phyloP scores from a whole-genome alignment of 2,113 vertebrate species.

The Patagioenas fasciata region DNA sequence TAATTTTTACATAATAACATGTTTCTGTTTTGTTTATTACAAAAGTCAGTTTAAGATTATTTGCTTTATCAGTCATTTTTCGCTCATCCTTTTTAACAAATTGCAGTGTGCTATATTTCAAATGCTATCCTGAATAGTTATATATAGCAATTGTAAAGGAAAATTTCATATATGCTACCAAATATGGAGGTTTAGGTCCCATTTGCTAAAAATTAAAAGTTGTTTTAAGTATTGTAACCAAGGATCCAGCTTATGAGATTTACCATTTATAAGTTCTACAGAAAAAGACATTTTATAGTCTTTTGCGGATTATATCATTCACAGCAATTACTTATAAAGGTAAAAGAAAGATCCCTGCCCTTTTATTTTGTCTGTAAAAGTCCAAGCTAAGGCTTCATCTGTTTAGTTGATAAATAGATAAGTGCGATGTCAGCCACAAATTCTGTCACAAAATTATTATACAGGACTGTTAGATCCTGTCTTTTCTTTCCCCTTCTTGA shows the following conservation, averaged over 20 bases:
- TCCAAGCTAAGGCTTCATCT: neutral
- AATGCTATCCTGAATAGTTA: neutral
- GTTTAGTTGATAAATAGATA: neutral
- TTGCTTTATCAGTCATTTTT: neutral
- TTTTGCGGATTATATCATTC: neutral
- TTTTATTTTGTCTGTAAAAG: neutral
- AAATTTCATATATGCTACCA: neutral
- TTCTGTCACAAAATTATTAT: neutral
- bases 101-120: neutral
- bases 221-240: neutral
- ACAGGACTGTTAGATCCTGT: neutral
- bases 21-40: neutral
- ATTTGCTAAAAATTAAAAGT: neutral
- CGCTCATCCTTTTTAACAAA: neutral
- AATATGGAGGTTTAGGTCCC: neutral
- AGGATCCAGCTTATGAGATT: neutral
- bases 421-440: neutral
- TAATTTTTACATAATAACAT: neutral
- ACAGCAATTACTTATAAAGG: neutral
- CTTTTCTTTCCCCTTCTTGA: neutral
- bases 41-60: neutral
- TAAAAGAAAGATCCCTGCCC: neutral
- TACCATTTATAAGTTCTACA: neutral
- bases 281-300: neutral
- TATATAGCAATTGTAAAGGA: neutral